Evolutionary conservation across 2,113 vertebrate genomes (phyloP), one percentile per base, ranked within the genome.

Genomic region (Orthonyx spaldingii): DNA sequence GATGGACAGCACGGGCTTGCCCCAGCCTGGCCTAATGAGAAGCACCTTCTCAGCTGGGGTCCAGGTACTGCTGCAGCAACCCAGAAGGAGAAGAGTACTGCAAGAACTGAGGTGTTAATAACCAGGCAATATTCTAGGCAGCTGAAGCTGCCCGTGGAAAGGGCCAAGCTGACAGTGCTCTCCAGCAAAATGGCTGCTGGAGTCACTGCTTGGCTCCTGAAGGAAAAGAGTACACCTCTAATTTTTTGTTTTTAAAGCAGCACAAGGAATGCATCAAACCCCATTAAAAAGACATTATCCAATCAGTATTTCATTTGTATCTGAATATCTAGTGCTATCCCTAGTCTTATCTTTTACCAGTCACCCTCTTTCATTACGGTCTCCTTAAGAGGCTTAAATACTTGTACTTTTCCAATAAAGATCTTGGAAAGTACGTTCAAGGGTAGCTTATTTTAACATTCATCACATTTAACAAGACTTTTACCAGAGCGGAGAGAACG

Each of bases 381-480:
- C 50, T 95, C 78, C 87, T 93, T 81, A 91, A 82, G 69, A 88
- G 39, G 46, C 68, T 94, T 85, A 84, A 94, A 65, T 64, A 52
- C 26, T 95, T 35, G 47, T 84, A 82, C 57, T 91, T 94, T 89
- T 64, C 79, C 92, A 95, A 94, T 95, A 96, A 96, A 97, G 92
- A 90, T 86, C 93, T 96, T 79, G 61, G 84, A 77, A 84, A 81
- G 61, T 84, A 84, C 3, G 0, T 94, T 87, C 84, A 60, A 75
- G 89, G 56, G 74, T 78, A 88, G 84, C 92, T 93, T 91, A 86
- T 88, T 94, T 94, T 93, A 96, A 90, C 96, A 96, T 97, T 94
- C 87, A 96, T 97, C 95, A 95, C 71, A 53, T 93, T 96, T 97
- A 97, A 96, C 87, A 96, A 94, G 96, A 89, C 86, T 92, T 96